phyloP scores from a whole-genome alignment of 37 sponge, comb jelly and placozoan genomes.

The Crambe crambe region DNA sequence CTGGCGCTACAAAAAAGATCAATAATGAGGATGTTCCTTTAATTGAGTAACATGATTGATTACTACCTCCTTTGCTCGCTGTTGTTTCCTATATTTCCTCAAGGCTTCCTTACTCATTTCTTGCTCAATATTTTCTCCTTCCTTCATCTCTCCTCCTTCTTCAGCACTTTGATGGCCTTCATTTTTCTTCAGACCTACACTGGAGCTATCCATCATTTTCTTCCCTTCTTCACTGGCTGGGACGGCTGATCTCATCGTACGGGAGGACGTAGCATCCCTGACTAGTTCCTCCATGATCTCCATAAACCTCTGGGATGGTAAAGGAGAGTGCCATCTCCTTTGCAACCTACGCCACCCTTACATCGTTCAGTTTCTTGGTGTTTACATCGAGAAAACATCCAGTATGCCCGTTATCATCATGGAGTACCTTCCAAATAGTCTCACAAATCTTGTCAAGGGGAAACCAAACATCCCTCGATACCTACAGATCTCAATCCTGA shows the following conservation, averaged over 20 bases:
- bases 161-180: neutral
- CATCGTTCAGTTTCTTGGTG: constrained; percentile 63
- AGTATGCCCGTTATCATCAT: constrained; percentile 38
- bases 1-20: neutral
- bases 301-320: constrained; percentile 22
- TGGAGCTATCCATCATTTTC: neutral
- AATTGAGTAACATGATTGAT: neutral
- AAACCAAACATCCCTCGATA: constrained; percentile 35
- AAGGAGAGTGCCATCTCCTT: constrained; percentile 49
- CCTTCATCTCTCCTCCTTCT: constrained; percentile 6
- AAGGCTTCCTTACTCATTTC: constrained; percentile 77
- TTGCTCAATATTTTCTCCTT: neutral
- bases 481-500: constrained; percentile 52
- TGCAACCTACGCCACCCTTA: constrained; percentile 51
- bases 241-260: too few species aligned
- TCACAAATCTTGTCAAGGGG: constrained; percentile 28
- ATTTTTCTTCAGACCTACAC: neutral
- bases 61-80: constrained; percentile 71
- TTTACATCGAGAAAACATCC: constrained; percentile 12
- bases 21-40: neutral
- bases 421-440: constrained; percentile 57
- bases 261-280: too few species aligned
- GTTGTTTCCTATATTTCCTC: constrained; percentile 61
- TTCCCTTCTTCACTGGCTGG: constrained; percentile 11
- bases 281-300: constrained; percentile 52